Base-by-base conservation (phyloP, 2,797 vertebrate genomes). In the Lindbergichthys nudifrons region DNA sequence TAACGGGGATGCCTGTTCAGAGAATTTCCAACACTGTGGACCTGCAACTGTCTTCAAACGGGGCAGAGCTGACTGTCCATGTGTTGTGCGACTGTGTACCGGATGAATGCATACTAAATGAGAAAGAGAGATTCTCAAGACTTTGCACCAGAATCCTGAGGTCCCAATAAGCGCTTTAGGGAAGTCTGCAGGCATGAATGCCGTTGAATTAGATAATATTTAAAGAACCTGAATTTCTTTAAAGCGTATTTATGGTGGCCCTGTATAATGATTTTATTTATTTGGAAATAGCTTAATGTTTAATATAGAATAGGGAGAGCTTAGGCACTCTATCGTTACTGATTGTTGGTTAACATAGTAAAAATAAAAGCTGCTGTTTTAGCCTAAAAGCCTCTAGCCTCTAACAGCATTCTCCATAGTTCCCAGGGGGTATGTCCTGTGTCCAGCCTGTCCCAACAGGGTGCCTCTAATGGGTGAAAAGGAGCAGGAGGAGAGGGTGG, bases 251-350 rank as follows among this genome's bases (percentile, higher is more conserved):
- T 82, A 63, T 68, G 32, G 63, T 47, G 61, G 57, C 47, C 32
- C 1, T 4, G 50, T 73, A 70, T 43, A 80, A 74, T 59, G 65
- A 78, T 58, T 83, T 64, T 67, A 81, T 87, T 88, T 87, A 74
- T 57, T 82, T 79, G 80, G 83, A 76, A 85, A 82, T 77, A 67
- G 79, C 65, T 81, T 75, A 61, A 56, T 26, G 67, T 79, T 83
- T 77, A 83, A 84, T 86, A 81, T 82, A 79, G 77, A 84, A 70
- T 59, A 41, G 73, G 21, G 58, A 23, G 57, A 57, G 45, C 57
- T 32, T 26, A 72, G 56, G 32, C 26, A 26, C 51, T 80, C 73
- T 8, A 65, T n/a, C 60, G 60, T 19, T 57, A 60, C 19, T 30
- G 4, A 18, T 45, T 71, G 84, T 78, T 51, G 57, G 48, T 66